Evolutionary conservation across 1,140 invertebrate species (phyloP).

Genomic region (Sinella curviseta): DNA sequence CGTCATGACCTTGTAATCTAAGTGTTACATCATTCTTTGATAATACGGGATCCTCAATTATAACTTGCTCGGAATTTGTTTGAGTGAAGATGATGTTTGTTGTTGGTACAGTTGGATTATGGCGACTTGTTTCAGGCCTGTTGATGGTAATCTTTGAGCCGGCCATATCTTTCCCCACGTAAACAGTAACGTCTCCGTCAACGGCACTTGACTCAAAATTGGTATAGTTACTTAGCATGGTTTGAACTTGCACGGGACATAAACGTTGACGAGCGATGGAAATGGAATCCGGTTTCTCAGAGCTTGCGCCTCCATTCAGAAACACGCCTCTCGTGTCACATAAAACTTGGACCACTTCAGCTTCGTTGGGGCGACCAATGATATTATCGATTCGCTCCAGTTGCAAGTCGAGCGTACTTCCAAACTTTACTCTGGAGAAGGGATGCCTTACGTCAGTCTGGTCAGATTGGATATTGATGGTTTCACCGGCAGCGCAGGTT

Average conservation of each 20-base stretch:
- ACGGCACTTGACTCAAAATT: not conserved
- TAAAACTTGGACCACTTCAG: not conserved
- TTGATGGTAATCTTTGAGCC: too few species aligned
- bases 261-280: not conserved
- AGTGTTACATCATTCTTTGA: too few species aligned
- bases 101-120: too few species aligned
- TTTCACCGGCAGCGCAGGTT: not conserved
- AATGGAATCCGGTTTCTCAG: not conserved
- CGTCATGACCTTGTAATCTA: too few species aligned
- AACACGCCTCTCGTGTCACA: not conserved
- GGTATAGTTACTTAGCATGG: not conserved
- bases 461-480: not conserved
- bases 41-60: too few species aligned
- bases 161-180: too few species aligned
- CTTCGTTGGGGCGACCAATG: not conserved
- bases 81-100: too few species aligned
- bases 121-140: too few species aligned
- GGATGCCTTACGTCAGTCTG: not conserved
- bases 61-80: too few species aligned
- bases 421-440: too few species aligned
- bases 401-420: not conserved
- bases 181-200: too few species aligned
- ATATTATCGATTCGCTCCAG: not conserved
- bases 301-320: not conserved
- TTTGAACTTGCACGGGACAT: not conserved